Conservation (phyloP, 2,888 invertebrate genomes). For the Pachydiplax longipennis region DNA sequence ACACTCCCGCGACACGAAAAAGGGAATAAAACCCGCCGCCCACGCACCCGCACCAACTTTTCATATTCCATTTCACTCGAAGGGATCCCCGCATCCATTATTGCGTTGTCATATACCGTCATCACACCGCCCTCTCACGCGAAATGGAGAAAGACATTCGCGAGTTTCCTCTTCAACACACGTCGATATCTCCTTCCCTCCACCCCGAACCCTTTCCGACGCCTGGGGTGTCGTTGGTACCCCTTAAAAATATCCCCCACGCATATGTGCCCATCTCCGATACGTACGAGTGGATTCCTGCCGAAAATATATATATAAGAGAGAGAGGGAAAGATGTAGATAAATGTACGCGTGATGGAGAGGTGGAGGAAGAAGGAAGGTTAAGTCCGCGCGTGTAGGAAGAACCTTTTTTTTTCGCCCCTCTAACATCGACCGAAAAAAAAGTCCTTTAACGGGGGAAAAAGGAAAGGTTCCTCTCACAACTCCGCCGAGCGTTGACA, state of each 20-base stretch:
- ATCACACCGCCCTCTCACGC: background rate
- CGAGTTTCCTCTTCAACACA: background rate
- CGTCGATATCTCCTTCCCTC: background rate
- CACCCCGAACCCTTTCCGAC: background rate
- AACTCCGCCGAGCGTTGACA: slow-evolving; percentile 17
- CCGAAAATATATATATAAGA: background rate
- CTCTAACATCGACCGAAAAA: background rate
- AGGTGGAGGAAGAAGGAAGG: background rate
- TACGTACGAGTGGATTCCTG: background rate
- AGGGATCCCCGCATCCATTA: background rate
- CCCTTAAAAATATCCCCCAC: background rate
- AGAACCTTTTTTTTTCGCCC: background rate
- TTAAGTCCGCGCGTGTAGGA: background rate
- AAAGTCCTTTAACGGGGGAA: background rate
- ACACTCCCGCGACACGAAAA: too few relatives aligned
- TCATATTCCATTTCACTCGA: background rate
- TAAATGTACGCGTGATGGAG: background rate
- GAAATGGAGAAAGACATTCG: background rate
- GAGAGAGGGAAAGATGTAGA: background rate
- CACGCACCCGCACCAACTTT: background rate
- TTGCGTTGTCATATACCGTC: background rate
- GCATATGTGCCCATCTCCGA: background rate
- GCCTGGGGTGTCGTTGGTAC: background rate
- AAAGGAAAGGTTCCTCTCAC: background rate
- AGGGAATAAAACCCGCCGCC: background rate